Percentiles rank a stretch among this genome's conserved stretches.
Evolutionary conservation across 1,140 invertebrate species (phyloP).

Genomic region (Araneus ventricosus): DNA sequence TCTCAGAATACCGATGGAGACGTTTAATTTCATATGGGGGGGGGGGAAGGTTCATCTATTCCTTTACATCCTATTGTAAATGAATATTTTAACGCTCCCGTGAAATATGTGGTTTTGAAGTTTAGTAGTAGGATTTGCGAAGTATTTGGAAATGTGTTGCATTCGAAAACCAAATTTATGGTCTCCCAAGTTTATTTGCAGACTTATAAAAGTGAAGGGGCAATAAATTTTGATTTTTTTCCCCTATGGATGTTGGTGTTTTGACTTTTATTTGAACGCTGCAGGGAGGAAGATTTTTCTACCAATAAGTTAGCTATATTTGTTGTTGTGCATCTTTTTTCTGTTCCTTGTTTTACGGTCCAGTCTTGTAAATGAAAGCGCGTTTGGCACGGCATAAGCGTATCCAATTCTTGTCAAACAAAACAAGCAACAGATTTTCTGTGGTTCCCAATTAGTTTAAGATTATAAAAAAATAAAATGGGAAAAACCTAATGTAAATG

Average conservation of each 20-base stretch:
- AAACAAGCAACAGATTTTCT: too few relatives aligned
- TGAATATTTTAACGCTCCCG: constrained; percentile 6
- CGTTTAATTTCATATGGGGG: neutral
- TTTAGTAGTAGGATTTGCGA: neutral
- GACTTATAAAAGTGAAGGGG: neutral
- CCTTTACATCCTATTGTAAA: neutral
- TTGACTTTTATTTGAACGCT: neutral
- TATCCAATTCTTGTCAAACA: too few relatives aligned
- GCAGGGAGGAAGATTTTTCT: neutral
- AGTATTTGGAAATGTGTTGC: neutral
- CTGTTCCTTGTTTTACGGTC: too few relatives aligned
- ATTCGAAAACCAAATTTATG: constrained; percentile 4
- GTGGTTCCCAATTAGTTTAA: too few relatives aligned
- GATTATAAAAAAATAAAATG: too few relatives aligned
- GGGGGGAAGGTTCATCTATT: neutral
- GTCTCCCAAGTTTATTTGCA: neutral
- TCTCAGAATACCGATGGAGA: neutral
- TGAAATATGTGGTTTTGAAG: neutral
- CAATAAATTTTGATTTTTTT: neutral
- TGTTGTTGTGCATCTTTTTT: too few relatives aligned
- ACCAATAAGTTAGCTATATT: too few relatives aligned
- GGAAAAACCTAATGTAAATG: constrained; percentile 21
- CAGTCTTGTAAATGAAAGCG: too few relatives aligned
- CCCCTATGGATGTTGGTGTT: neutral
- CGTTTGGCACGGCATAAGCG: too few relatives aligned